These are phyloP conservation scores for Coremacera marginata DNA, from an alignment of 2,888 invertebrate species.

Conservation along the genomic window DNA sequence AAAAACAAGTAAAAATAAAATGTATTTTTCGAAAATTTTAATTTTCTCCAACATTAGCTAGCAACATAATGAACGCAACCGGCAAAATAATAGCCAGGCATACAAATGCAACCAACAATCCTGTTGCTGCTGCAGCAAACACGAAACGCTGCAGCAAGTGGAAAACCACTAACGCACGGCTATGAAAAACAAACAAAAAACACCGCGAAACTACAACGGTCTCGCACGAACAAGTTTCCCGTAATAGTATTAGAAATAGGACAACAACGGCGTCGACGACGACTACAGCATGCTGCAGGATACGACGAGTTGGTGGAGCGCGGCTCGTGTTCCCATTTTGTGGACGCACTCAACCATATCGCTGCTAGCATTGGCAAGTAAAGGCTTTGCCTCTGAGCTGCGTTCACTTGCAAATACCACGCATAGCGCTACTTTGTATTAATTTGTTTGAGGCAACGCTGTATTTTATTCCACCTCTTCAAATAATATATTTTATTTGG, in stretches of 20 bases:
- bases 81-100: neutral
- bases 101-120: neutral
- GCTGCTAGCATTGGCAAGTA: neutral
- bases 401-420: no score
- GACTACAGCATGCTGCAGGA: neutral
- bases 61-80: constrained; percentile 1
- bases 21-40: constrained; percentile 56
- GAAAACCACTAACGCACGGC: neutral
- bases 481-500: no score
- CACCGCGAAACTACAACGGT: neutral
- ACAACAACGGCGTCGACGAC: neutral
- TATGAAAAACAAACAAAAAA: neutral
- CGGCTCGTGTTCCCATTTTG: neutral
- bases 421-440: no score
- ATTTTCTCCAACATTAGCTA: constrained; percentile 64
- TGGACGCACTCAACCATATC: constrained; percentile 10
- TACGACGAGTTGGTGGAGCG: neutral
- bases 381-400: constrained; percentile 1
- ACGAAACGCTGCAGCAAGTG: constrained; percentile 8
- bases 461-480: no score
- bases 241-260: neutral
- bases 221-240: constrained; percentile 6
- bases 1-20: constrained; percentile 35
- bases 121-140: neutral
- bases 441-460: no score